Base-by-base conservation (phyloP, 2,113 vertebrate genomes). In the Cygnus buccinator region DNA sequence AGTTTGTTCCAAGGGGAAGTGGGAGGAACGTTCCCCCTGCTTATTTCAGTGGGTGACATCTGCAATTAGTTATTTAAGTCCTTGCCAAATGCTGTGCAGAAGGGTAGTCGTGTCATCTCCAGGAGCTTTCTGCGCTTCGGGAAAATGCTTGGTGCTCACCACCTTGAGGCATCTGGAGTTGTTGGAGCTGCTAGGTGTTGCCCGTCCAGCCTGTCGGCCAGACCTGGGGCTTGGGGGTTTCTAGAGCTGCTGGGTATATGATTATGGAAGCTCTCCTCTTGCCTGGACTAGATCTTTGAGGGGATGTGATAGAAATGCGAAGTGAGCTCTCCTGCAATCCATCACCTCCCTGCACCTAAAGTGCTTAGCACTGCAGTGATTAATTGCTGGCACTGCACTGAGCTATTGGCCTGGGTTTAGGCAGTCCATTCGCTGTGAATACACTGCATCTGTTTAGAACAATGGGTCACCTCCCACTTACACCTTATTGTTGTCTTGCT, bases 61-160 rank as follows among this genome's bases (percentile, higher is more conserved):
- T 41, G 44, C 25, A 52, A 22, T 31, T 28, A 19, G 29, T 58
- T 80, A 4, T 10, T 74, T 16, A 46, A 72, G 61, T 16, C 26
- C 35, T 29, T 57, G 22, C 44, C 7, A 5, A 35, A 16, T 0
- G 5, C 28, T 44, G 6, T 5, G 15, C 55, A 55, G 61, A 84
- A 75, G 33, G 31, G 28, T 8, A 3, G 4, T 54, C 6, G 0
- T 1, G 4, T 41, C 39, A 71, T 37, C 74, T 62, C 11, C 13
- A 61, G 44, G 52, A 80, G 16, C 63, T 48, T 6, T 0, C 29
- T 75, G n/a, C 0, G 0, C n/a, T 61, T 59, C 11, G 20, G 19
- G 22, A 33, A 41, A 59, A 17, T 72, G 68, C 46, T 29, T 5
- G 43, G 17, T 66, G 74, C 25, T 80, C 25, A 8, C 20, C 50